Evolutionary conservation across 2,888 invertebrate genomes (phyloP), one percentile per base, ranked within the genome.

Genomic region (Tholera decimalis): DNA sequence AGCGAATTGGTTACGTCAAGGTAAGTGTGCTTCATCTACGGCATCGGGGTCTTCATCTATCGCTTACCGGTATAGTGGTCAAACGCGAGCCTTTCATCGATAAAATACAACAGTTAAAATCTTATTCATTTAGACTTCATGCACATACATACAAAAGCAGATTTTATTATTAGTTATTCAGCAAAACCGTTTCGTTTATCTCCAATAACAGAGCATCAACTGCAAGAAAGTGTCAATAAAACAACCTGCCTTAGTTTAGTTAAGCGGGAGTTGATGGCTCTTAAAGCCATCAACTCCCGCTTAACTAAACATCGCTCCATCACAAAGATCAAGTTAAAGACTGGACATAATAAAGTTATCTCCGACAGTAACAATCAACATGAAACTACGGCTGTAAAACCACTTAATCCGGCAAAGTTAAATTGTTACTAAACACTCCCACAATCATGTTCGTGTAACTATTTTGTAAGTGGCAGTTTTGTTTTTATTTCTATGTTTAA

Each of bases 321-420:
- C 24, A 44, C 59, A 57, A 64, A 76, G 67, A 51, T 65, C 54
- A 73, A 72, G 51, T 61, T 66, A 67, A 73, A 79, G 54, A 73
- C 61, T 44, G 66, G 70, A 64, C 74, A 73, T 55, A 67, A 66
- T 74, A 70, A 62, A 73, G 58, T 72, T 81, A 77, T 73, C 53
- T 58, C 30, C 3, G 30, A 55, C 72, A 65, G 65, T 80, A 82
- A 79, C 78, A 73, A 82, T 83, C 78, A 83, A 71, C 59, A 62
- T 67, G 70, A 67, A 78, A 77, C 73, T 66, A 49, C 53, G 2
- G 67, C 53, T 49, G 68, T 78, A 74, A 74, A 84, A 83, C 77
- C 67, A 73, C 80, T 81, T 82, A 71, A 74, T 72, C 65, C 70
- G 53, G 57, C 74, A 65, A 84, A 84, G 83, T 83, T 83, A 79